These are phyloP conservation scores for Polydrusus cervinus DNA, from an alignment of 2,888 invertebrate species.

Conservation along the genomic window DNA sequence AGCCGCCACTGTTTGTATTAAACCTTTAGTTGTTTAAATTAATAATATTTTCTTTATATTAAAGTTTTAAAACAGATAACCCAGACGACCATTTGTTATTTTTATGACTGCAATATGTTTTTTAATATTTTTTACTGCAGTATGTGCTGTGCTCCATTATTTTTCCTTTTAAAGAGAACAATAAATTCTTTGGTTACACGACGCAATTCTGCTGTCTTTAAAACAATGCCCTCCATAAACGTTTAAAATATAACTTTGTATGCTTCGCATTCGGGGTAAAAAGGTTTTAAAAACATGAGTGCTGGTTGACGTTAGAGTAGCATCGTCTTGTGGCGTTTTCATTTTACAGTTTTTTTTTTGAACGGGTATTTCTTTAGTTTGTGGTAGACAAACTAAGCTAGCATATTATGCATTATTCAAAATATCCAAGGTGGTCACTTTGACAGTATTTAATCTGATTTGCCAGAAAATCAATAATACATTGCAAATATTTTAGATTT, in stretches of 20 bases:
- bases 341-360: no score
- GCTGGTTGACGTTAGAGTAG: background rate
- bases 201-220: background rate
- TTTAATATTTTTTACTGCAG: background rate
- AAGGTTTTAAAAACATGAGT: slow-evolving; percentile 1
- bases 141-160: background rate
- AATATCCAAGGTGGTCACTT: no score
- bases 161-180: background rate
- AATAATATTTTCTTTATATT: no score
- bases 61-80: no score
- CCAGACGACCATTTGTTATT: background rate
- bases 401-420: no score
- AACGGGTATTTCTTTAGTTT: no score
- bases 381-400: no score
- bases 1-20: no score
- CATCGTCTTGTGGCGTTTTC: background rate
- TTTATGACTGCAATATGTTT: background rate
- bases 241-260: slow-evolving; percentile 8
- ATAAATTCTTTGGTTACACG: background rate
- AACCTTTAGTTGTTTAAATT: no score
- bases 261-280: background rate
- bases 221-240: background rate
- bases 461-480: no score
- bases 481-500: no score
- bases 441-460: no score